A percentile compares a stretch with the other conserved stretches of the same genome.
phyloP scores from a whole-genome alignment of 2,888 invertebrate genomes.

The Hybos culiciformis region DNA sequence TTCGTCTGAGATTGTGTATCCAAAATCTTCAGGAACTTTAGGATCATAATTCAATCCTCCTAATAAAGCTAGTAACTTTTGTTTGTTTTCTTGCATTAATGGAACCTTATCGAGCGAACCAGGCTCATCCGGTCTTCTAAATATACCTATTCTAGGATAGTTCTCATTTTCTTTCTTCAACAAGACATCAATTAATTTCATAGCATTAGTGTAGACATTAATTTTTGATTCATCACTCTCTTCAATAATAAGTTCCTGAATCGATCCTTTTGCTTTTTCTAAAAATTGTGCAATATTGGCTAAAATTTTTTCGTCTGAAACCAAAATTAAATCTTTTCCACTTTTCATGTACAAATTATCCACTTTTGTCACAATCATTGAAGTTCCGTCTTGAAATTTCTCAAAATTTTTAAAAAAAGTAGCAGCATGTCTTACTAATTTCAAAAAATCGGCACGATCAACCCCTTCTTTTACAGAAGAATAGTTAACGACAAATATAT shows the following conservation, averaged over 20 bases:
- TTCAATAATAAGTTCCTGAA: too few species aligned
- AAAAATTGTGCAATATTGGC: slow-evolving; percentile 3
- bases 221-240: not conserved
- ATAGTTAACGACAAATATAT: slow-evolving; percentile 11
- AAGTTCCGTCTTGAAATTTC: slow-evolving; percentile 8
- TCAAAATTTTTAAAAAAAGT: slow-evolving; percentile 7
- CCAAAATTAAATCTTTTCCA: not conserved
- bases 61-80: not conserved
- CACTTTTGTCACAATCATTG: slow-evolving; percentile 14
- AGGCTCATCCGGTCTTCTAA: not conserved
- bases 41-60: not conserved
- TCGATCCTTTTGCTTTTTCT: not conserved
- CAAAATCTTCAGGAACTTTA: slow-evolving; percentile 4
- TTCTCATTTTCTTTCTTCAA: not conserved
- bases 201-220: not conserved
- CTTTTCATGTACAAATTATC: not conserved
- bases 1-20: slow-evolving; percentile 5
- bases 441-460: slow-evolving; percentile 10
- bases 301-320: slow-evolving; percentile 4
- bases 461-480: slow-evolving; percentile 7
- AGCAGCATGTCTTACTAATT: slow-evolving; percentile 8
- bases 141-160: not conserved
- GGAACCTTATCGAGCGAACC: not conserved
- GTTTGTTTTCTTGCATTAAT: slow-evolving; percentile 1
- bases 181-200: not conserved